Conservation (phyloP, 2,888 invertebrate genomes). For the Drosophila buzzatii region DNA sequence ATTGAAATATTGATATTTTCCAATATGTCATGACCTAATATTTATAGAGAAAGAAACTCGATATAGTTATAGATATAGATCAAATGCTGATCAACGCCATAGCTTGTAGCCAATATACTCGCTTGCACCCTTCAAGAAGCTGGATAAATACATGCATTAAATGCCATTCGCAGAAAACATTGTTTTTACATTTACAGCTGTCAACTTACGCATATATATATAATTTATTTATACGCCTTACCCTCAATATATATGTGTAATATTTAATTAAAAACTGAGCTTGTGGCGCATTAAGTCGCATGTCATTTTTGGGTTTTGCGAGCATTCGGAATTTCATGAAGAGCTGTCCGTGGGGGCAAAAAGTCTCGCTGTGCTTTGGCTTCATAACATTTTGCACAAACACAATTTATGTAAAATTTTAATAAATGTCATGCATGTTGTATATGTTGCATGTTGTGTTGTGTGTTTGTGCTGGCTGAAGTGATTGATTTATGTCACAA, state of each 20-base stretch:
- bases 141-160: slow-evolving; percentile 10
- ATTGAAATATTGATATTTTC: not conserved
- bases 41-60: no score
- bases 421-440: slow-evolving; percentile 61
- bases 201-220: not conserved
- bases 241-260: not conserved
- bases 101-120: not conserved
- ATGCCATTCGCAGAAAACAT: slow-evolving; percentile 5
- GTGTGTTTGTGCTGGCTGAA: not conserved
- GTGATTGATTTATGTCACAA: slow-evolving; percentile 73
- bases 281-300: slow-evolving; percentile 15
- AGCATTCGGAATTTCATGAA: not conserved
- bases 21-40: not conserved
- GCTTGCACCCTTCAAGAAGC: not conserved
- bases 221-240: not conserved
- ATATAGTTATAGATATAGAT: no score
- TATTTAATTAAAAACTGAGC: slow-evolving; percentile 45
- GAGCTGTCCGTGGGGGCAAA: no score
- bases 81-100: rapidly evolving
- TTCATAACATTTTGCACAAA: slow-evolving; percentile 12
- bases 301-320: slow-evolving; percentile 5
- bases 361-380: not conserved
- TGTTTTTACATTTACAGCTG: slow-evolving; percentile 8
- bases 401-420: slow-evolving; percentile 49
- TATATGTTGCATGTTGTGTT: slow-evolving; percentile 44